Conservation (phyloP, 2,797 vertebrate genomes). For the Megalops cyprinoides region DNA sequence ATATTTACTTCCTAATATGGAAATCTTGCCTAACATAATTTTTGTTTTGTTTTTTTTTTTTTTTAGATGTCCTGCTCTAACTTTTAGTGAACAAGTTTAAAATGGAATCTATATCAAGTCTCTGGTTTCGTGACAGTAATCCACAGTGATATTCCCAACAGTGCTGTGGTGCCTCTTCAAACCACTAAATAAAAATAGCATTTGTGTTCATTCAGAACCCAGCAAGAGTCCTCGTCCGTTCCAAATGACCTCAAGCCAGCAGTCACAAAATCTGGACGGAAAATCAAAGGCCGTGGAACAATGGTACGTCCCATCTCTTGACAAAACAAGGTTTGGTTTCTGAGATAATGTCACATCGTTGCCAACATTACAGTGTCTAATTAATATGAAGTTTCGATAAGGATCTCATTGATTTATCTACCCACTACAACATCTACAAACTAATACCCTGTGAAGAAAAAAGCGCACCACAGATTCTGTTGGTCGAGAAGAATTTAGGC, state of each 20-base stretch:
- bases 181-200: slow-evolving; percentile 14
- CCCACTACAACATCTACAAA: background rate
- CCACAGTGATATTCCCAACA: background rate
- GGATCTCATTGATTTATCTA: background rate
- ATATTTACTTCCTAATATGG: no score
- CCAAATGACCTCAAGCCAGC: slow-evolving; percentile 84
- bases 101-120: background rate
- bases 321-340: background rate
- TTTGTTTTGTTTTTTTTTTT: no score
- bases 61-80: background rate
- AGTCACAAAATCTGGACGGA: slow-evolving; percentile 95
- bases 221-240: slow-evolving; percentile 70
- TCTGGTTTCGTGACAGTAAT: background rate
- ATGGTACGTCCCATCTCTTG: slow-evolving; percentile 78
- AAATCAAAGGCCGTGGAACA: slow-evolving; percentile 95
- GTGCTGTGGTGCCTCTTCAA: background rate
- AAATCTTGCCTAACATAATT: no score
- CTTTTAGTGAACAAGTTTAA: background rate
- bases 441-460: background rate
- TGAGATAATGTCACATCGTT: background rate
- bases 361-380: background rate
- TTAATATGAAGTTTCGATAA: background rate
- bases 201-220: slow-evolving; percentile 69
- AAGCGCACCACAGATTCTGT: background rate
- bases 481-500: slow-evolving; percentile 8